Evolutionary conservation across 2,888 invertebrate species (phyloP).

Genomic region (Eumacrocentrus americanus): DNA sequence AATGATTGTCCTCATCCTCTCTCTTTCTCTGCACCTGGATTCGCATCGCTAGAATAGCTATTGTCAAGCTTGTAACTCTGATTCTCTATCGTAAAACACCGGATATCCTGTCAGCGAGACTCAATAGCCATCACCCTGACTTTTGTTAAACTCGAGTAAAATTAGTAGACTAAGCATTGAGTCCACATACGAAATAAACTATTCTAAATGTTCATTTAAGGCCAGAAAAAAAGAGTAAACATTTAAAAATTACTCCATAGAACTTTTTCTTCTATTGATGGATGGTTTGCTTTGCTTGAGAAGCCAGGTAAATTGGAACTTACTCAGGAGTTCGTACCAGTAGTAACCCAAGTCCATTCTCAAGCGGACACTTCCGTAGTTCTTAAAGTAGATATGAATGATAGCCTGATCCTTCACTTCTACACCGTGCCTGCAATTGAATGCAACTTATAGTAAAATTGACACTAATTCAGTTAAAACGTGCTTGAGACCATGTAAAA

Average conservation of each 20-base stretch:
- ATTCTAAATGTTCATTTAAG: no score
- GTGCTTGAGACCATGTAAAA: background rate
- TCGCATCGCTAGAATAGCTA: background rate
- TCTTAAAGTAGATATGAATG: slow-evolving; percentile 52
- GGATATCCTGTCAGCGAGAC: slow-evolving; percentile 9
- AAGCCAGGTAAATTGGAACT: slow-evolving; percentile 36
- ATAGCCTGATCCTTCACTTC: slow-evolving; percentile 44
- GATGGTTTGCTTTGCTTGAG: no score
- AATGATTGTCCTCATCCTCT: background rate
- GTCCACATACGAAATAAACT: no score
- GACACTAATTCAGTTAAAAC: background rate
- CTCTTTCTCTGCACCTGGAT: background rate
- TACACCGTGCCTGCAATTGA: slow-evolving; percentile 41
- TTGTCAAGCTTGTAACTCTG: slow-evolving; percentile 5
- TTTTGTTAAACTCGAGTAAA: no score
- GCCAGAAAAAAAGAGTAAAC: no score
- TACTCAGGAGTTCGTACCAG: slow-evolving; percentile 59
- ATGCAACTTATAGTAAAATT: slow-evolving; percentile 1
- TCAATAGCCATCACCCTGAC: slow-evolving; percentile 1
- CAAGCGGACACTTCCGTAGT: slow-evolving; percentile 46
- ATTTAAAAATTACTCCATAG: no score
- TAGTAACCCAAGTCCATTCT: slow-evolving; percentile 52
- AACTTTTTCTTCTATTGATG: no score
- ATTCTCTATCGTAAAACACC: slow-evolving; percentile 19
- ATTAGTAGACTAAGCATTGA: no score